Evolutionary conservation across 2,113 vertebrate species (phyloP).

Genomic region (Lagopus leucura): DNA sequence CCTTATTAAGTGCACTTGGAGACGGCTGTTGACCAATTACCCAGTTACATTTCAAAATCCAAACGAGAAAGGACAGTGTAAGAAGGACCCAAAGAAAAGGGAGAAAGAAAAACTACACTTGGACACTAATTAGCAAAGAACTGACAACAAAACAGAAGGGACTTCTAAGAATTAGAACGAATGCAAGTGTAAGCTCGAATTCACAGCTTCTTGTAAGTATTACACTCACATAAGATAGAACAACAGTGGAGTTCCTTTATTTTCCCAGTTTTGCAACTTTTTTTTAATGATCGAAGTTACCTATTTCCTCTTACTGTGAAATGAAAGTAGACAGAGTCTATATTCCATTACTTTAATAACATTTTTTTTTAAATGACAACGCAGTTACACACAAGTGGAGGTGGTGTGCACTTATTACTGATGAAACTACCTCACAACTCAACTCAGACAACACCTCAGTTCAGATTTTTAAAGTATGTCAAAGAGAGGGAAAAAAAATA

Average conservation of each 20-base stretch:
- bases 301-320: background rate
- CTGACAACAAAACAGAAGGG: background rate
- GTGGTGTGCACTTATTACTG: background rate
- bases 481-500: background rate
- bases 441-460: background rate
- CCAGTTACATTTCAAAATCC: background rate
- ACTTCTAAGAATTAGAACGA: background rate
- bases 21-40: background rate
- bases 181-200: background rate
- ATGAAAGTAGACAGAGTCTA: background rate
- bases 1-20: background rate
- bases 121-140: background rate
- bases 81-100: background rate
- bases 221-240: background rate
- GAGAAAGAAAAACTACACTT: background rate
- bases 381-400: background rate
- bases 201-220: background rate
- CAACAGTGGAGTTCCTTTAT: background rate
- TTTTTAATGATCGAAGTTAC: background rate
- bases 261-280: background rate
- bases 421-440: background rate
- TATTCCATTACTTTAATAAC: background rate
- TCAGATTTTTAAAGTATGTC: background rate
- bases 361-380: background rate
- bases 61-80: background rate